Evolutionary conservation across 2,888 invertebrate species (phyloP), one percentile per base, ranked within the genome.

Genomic region (Watsonalla cultraria): DNA sequence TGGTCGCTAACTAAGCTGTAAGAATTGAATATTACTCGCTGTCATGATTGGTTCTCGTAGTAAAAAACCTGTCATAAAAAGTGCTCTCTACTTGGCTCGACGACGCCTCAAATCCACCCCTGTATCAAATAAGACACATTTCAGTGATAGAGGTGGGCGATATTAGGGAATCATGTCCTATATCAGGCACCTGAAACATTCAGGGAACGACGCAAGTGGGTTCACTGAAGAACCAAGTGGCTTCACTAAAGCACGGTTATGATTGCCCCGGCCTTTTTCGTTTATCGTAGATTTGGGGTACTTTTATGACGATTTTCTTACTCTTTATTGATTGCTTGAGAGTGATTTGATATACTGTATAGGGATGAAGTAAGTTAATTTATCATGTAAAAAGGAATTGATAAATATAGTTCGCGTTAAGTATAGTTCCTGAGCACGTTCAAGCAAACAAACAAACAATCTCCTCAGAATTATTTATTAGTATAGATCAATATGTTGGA

Each of bases 231-330:
- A 13, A n/a, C 13, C 34, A 51, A 57, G 53, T 52, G 59, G 54
- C 24, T 56, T 58, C 57, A 58, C 65, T 73, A 74, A 80, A 76
- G 72, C 76, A 78, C 70, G 70, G 73, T 78, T 79, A 82, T 83
- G 80, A 81, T 79, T 72, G 74, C 58, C 56, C 59, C 62, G 54
- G 61, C 58, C 70, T 70, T 70, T 65, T 63, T 60, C 49, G 54
- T 56, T 62, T 58, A 58, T 57, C 50, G 54, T 55, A 50, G 37
- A 45, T 50, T 49, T 45, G 14, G 45, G 37, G 51, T 42, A 53
- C 53, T 35, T 42, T 33, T 47, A 51, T 49, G 53, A 46, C 45
- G 53, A 47, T 57, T 56, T 53, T 53, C 47, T 47, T 42, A 48
- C 37, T 49, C 51, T 56, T 49, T 52, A 37, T 49, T 35, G 37